phyloP scores from a whole-genome alignment of 2,113 vertebrate species.

The Setophaga petechia region DNA sequence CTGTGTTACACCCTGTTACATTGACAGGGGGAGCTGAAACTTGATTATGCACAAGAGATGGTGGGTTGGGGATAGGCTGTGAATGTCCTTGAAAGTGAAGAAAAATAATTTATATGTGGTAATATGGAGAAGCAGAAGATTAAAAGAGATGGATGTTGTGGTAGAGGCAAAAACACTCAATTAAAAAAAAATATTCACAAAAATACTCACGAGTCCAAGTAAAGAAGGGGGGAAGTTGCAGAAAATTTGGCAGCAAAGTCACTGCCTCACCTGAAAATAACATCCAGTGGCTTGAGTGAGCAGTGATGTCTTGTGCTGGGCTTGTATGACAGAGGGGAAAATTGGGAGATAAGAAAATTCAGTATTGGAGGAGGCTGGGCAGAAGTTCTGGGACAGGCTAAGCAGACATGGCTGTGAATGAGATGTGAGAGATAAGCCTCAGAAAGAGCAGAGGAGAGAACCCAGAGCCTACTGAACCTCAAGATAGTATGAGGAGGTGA shows the following conservation, averaged over 20 bases:
- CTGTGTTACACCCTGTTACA: neutral
- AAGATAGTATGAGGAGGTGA: neutral
- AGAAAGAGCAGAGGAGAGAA: neutral
- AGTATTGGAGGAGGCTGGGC: neutral
- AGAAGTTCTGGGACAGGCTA: neutral
- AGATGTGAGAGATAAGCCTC: neutral
- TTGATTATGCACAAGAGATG: neutral
- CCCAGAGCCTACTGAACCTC: neutral
- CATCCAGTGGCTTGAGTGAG: neutral
- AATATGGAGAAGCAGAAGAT: neutral
- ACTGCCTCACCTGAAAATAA: neutral
- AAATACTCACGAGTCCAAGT: neutral
- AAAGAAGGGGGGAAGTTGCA: neutral
- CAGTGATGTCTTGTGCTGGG: neutral
- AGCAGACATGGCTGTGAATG: neutral
- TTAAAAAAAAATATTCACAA: neutral
- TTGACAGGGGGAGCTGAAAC: neutral
- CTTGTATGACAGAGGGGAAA: neutral
- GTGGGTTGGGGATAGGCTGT: neutral
- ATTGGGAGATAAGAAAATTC: accelerated
- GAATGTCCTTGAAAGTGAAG: neutral
- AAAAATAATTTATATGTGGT: neutral
- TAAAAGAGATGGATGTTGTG: neutral
- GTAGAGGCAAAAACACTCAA: neutral
- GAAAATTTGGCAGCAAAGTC: neutral